Evolutionary conservation across 2,888 invertebrate species (phyloP).

Genomic region (Lepas anatifera): DNA sequence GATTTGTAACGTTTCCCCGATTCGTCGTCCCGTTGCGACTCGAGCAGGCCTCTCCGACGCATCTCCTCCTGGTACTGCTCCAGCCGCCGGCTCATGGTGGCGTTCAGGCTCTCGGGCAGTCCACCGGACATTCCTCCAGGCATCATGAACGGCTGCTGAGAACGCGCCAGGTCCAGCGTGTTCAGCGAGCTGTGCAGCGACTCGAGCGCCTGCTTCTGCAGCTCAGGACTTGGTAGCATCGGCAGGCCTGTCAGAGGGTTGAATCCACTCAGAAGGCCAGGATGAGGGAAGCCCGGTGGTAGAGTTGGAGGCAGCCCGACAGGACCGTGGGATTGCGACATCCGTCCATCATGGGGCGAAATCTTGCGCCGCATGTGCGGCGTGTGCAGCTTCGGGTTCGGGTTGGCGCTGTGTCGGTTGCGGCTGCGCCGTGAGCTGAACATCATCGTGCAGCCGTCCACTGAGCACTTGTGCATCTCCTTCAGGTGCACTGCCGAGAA

Average conservation of each 20-base stretch:
- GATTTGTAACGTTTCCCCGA: conserved; percentile 17
- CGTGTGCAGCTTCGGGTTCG: conserved; percentile 94
- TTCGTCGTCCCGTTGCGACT: conserved; percentile 14
- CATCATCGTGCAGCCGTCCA: conserved; percentile 98
- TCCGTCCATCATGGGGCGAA: conserved; percentile 84
- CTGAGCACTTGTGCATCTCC: conserved; percentile 99
- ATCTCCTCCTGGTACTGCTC: conserved; percentile 20
- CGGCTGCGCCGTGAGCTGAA: conserved; percentile 91
- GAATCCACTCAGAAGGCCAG: conserved; percentile 24
- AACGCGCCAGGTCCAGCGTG: conserved; percentile 14
- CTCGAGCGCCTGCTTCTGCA: conserved; percentile 24
- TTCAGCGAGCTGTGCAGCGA: conserved; percentile 19
- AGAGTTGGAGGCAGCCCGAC: conserved; percentile 49
- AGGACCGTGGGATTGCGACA: conserved; percentile 59
- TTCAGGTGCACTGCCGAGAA: conserved; percentile 96
- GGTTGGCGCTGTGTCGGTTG: conserved; percentile 94
- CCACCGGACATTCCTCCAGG: neutral
- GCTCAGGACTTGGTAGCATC: conserved; percentile 33
- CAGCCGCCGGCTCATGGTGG: conserved; percentile 14
- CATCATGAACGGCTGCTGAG: neutral
- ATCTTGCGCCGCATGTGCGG: conserved; percentile 87
- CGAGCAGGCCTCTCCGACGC: conserved; percentile 22
- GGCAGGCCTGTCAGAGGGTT: conserved; percentile 45
- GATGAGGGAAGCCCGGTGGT: conserved; percentile 34
- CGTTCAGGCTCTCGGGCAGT: neutral